Base-by-base conservation (phyloP, 2,888 invertebrate genomes). In the Dione vanillae region DNA sequence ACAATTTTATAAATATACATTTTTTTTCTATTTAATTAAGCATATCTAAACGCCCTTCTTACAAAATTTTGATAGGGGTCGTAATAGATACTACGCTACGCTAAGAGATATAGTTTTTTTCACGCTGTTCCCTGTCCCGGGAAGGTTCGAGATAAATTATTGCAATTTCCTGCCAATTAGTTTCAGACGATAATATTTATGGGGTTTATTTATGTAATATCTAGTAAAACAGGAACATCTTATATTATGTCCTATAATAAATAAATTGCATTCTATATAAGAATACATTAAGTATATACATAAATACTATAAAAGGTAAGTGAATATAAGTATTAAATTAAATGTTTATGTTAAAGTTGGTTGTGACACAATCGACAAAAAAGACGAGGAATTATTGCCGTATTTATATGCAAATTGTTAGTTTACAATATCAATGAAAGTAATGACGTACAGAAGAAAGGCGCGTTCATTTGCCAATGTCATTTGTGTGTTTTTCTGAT, bases 91-190 rank as follows among this genome's bases (percentile, higher is more conserved):
- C 40, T 67, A n/a, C n/a, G n/a, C n/a, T n/a, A n/a, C n/a, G n/a
- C 20, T 49, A 58, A 67, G 58, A 58, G 47, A 67, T 59, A 16
- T 67, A 58, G 41, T 40, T 59, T 67, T 67, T 41, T 41, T 27
- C 59, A 49, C 49, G 49, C n/a, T 59, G 49, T 67, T 59, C 58
- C 27, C 49, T 1, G n/a, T 40, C 45, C n/a, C 27, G 3, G 16
- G 8, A 40, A 59, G 40, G 47, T 20, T 49, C 58, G 49, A 58
- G 20, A 49, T 49, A 67, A 67, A 58, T 59, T 59, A 49, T 59
- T 41, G 16, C 40, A 41, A 58, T 67, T 49, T 59, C 49, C 20
- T 58, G n/a, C 58, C 19, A 67, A 58, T 66, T 58, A 41, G 49
- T 59, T 49, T 41, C 40, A 59, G 12, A 27, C 27, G 35, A 47